phyloP scores from a whole-genome alignment of 2,888 invertebrate genomes.

The Drosophila borborema region DNA sequence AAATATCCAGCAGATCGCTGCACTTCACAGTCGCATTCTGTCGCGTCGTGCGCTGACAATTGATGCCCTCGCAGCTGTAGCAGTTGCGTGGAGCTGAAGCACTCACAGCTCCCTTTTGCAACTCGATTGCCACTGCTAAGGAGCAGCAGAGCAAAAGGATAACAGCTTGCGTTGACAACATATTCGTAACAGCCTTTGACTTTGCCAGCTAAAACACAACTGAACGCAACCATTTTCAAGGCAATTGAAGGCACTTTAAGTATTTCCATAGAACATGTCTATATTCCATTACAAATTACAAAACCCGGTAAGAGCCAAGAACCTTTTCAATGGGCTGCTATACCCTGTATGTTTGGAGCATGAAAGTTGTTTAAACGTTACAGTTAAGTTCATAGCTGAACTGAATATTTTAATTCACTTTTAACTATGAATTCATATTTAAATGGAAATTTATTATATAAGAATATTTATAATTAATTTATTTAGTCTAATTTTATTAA shows the following conservation, averaged over 20 bases:
- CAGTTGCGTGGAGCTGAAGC: conserved; percentile 61
- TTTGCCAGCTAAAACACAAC: conserved; percentile 45
- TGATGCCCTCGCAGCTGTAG: conserved; percentile 81
- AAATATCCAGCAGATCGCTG: conserved; percentile 77
- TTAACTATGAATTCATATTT: too few relatives aligned
- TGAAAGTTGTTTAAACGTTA: not conserved
- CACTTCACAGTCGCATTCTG: conserved; percentile 68
- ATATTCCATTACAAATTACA: conserved; percentile 16
- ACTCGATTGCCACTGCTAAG: conserved; percentile 21
- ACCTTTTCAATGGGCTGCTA: conserved; percentile 13
- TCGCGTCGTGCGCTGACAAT: conserved; percentile 73
- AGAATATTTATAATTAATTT: too few relatives aligned
- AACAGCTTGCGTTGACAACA: conserved; percentile 38
- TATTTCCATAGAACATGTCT: not conserved
- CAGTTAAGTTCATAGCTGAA: not conserved
- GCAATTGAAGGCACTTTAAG: conserved; percentile 47
- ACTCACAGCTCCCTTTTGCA: conserved; percentile 26
- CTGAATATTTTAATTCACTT: too few relatives aligned
- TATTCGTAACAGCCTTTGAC: conserved; percentile 25
- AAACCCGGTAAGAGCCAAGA: conserved; percentile 5
- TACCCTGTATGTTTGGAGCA: not conserved
- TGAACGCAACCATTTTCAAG: conserved; percentile 36
- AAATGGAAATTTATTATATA: too few relatives aligned
- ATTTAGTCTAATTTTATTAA: too few relatives aligned
- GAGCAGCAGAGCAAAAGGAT: conserved; percentile 44